Conservation (phyloP, 1,140 invertebrate genomes). For the Drosophila littoralis region DNA sequence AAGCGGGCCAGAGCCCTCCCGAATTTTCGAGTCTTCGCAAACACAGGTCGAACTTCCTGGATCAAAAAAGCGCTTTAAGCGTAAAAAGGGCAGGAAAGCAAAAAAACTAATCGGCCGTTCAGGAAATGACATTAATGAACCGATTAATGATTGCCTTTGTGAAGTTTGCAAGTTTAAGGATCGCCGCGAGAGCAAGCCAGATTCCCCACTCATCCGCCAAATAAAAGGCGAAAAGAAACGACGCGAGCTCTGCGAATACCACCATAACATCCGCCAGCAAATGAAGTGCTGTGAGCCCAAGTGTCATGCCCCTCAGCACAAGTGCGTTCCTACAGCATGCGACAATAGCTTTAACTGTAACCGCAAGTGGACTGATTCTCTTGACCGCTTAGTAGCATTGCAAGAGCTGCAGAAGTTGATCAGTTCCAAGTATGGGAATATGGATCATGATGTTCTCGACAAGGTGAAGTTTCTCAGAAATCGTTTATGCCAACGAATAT, state of each 20-base stretch:
- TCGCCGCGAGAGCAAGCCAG: neutral
- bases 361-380: slow-evolving; percentile 26
- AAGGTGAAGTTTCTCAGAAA: slow-evolving; percentile 27
- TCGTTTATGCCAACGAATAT: slow-evolving; percentile 28
- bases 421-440: neutral
- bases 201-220: slow-evolving; percentile 33
- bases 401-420: slow-evolving; percentile 36
- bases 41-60: no score
- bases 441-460: slow-evolving; percentile 11
- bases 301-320: neutral
- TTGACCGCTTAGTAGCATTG: slow-evolving; percentile 41
- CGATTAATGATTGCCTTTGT: slow-evolving; percentile 21
- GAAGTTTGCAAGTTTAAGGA: slow-evolving; percentile 34
- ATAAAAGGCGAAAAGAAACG: slow-evolving; percentile 36
- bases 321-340: slow-evolving; percentile 15
- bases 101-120: neutral
- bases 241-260: slow-evolving; percentile 32
- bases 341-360: slow-evolving; percentile 21
- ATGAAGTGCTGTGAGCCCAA: neutral
- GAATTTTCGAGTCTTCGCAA: no score
- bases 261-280: slow-evolving; percentile 15
- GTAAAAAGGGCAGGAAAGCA: neutral
- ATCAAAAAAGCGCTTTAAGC: no score
- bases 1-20: no score
- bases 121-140: no score